phyloP scores from a whole-genome alignment of 2,888 invertebrate genomes.

The Drosophila setosimentum region DNA sequence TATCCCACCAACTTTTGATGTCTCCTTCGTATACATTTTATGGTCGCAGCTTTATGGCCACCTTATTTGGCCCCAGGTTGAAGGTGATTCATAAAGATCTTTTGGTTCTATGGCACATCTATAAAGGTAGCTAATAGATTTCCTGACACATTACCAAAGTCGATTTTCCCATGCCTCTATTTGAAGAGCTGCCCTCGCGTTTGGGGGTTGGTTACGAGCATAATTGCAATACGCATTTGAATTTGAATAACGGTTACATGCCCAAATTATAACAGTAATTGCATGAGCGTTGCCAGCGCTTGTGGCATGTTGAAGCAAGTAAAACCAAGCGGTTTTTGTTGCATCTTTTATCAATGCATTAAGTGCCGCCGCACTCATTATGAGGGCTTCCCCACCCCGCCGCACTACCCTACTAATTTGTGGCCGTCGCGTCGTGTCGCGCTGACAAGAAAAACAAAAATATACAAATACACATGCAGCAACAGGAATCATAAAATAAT shows the following conservation, averaged over 20 bases:
- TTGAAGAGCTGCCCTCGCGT: slow-evolving; percentile 42
- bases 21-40: slow-evolving; percentile 35
- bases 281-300: slow-evolving; percentile 45
- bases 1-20: slow-evolving; percentile 48
- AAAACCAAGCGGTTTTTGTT: slow-evolving; percentile 48
- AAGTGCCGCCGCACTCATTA: slow-evolving; percentile 69
- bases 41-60: slow-evolving; percentile 28
- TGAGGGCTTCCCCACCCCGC: slow-evolving; percentile 58
- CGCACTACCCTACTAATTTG: background rate
- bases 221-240: slow-evolving; percentile 63
- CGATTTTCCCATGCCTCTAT: slow-evolving; percentile 6
- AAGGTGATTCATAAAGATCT: slow-evolving; percentile 37
- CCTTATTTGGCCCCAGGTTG: slow-evolving; percentile 41
- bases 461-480: slow-evolving; percentile 40
- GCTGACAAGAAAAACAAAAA: slow-evolving; percentile 56
- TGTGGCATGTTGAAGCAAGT: slow-evolving; percentile 58
- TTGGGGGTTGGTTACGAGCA: slow-evolving; percentile 56
- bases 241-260: slow-evolving; percentile 74
- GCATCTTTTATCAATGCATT: slow-evolving; percentile 79
- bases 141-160: background rate
- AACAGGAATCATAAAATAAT: slow-evolving; percentile 39
- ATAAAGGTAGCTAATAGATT: slow-evolving; percentile 12
- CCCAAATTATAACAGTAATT: slow-evolving; percentile 75
- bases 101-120: slow-evolving; percentile 4
- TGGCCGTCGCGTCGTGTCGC: slow-evolving; percentile 1